These are phyloP conservation scores for Halyomorpha halys DNA, from an alignment of 1,140 invertebrate species.

Conservation along the genomic window DNA sequence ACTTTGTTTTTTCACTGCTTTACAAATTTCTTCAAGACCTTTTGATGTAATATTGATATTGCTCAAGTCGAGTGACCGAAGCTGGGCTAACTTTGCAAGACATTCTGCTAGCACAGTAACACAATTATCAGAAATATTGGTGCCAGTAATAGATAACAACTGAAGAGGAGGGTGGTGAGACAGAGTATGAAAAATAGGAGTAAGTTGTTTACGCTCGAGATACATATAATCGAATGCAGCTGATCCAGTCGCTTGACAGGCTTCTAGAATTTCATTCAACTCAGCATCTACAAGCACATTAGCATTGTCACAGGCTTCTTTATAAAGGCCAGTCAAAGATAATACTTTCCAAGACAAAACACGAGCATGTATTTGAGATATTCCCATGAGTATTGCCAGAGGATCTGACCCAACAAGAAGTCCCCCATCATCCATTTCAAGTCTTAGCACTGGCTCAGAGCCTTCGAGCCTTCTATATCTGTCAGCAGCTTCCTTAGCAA, in stretches of 20 bases:
- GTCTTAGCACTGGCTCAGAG: conserved; percentile 47
- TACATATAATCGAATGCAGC: conserved; percentile 13
- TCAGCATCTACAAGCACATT: conserved; percentile 32
- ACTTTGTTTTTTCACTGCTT: conserved; percentile 18
- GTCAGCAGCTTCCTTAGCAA: conserved; percentile 53
- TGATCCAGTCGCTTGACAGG: conserved; percentile 14
- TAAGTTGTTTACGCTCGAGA: not conserved
- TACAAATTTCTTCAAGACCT: conserved; percentile 24
- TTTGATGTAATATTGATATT: conserved; percentile 28
- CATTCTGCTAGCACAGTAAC: conserved; percentile 21
- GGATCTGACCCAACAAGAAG: conserved; percentile 53
- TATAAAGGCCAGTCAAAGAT: conserved; percentile 48
- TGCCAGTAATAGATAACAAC: not conserved
- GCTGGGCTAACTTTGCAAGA: conserved; percentile 24
- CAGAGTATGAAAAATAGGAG: conserved; percentile 10
- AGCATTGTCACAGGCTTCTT: conserved; percentile 47
- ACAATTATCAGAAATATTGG: conserved; percentile 6
- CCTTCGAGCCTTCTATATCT: conserved; percentile 61
- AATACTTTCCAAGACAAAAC: conserved; percentile 52
- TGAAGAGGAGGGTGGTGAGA: conserved; percentile 15
- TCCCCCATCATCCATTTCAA: conserved; percentile 55
- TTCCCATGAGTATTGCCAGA: conserved; percentile 40
- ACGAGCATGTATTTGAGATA: conserved; percentile 44
- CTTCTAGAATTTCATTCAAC: conserved; percentile 11
- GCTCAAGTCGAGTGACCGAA: conserved; percentile 29